Percentiles rank a stretch among this genome's conserved stretches.
Conservation (phyloP, 2,888 invertebrate genomes). For the Cyrtodaria siliqua region DNA sequence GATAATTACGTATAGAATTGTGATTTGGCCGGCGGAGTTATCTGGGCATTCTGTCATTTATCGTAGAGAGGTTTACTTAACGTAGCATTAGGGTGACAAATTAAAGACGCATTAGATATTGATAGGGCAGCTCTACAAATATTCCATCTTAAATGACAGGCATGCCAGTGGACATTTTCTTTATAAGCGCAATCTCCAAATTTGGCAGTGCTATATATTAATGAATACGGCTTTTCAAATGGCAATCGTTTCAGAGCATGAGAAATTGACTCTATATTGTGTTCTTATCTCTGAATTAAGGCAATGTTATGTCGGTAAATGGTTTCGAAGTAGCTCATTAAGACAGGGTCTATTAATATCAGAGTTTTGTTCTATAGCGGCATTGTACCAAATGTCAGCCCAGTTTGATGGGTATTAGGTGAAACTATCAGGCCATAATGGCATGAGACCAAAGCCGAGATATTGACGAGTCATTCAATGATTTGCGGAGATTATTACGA, state of each 20-base stretch:
- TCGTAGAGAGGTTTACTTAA: slow-evolving; percentile 42
- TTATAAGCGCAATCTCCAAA: no score
- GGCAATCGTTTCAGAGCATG: not conserved
- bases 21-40: slow-evolving; percentile 38
- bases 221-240: slow-evolving; percentile 1
- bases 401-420: no score
- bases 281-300: slow-evolving; percentile 19
- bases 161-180: not conserved
- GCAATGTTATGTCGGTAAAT: slow-evolving; percentile 27
- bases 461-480: no score
- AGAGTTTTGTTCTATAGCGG: no score
- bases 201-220: not conserved
- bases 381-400: no score
- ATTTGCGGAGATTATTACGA: no score
- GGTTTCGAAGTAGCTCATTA: slow-evolving; percentile 31
- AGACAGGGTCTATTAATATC: slow-evolving; percentile 1
- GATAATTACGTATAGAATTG: slow-evolving; percentile 35
- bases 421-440: no score
- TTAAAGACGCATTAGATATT: slow-evolving; percentile 58
- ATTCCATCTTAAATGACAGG: slow-evolving; percentile 6
- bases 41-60: slow-evolving; percentile 35
- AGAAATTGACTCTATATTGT: not conserved
- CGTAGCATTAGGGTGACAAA: slow-evolving; percentile 55
- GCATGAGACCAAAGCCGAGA: no score
- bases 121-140: slow-evolving; percentile 39